Conservation (phyloP, 2,888 invertebrate species). For the Leptinotarsa tumamoca region DNA sequence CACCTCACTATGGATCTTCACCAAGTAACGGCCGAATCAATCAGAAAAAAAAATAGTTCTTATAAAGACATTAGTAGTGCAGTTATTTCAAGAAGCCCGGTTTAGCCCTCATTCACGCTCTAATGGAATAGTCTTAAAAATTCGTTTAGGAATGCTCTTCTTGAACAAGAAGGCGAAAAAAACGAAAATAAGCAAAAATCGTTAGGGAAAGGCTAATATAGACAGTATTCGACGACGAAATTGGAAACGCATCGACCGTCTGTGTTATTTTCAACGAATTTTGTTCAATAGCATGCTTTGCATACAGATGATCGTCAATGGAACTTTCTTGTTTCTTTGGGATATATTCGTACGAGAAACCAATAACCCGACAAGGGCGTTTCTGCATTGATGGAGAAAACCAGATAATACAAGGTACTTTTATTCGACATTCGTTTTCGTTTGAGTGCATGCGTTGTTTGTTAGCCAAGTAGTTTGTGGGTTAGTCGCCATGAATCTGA, state of each 20-base stretch:
- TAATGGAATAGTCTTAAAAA: conserved; percentile 3
- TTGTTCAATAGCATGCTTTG: conserved; percentile 52
- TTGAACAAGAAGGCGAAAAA: conserved; percentile 34
- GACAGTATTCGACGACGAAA: conserved; percentile 47
- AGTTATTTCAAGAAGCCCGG: neutral
- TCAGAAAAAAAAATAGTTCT: no score
- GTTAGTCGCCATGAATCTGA: neutral
- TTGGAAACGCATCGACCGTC: conserved; percentile 51
- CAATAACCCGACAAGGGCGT: conserved; percentile 26
- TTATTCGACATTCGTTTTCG: neutral
- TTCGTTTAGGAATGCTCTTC: conserved; percentile 20
- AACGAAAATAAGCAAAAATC: conserved; percentile 47
- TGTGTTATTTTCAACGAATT: conserved; percentile 50
- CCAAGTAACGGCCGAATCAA: no score
- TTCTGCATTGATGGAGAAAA: conserved; percentile 22
- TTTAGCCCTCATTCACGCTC: neutral
- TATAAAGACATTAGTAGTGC: no score
- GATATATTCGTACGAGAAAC: conserved; percentile 31
- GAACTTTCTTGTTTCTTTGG: conserved; percentile 36
- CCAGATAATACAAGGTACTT: conserved; percentile 23
- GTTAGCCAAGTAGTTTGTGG: neutral
- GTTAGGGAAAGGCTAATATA: conserved; percentile 48
- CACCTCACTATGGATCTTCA: no score
- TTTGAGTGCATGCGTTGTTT: neutral
- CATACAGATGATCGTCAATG: conserved; percentile 49